Evolutionary conservation across 2,797 vertebrate genomes (phyloP), one percentile per base, ranked within the genome.

Genomic region (Brachyrhaphis roseni): DNA sequence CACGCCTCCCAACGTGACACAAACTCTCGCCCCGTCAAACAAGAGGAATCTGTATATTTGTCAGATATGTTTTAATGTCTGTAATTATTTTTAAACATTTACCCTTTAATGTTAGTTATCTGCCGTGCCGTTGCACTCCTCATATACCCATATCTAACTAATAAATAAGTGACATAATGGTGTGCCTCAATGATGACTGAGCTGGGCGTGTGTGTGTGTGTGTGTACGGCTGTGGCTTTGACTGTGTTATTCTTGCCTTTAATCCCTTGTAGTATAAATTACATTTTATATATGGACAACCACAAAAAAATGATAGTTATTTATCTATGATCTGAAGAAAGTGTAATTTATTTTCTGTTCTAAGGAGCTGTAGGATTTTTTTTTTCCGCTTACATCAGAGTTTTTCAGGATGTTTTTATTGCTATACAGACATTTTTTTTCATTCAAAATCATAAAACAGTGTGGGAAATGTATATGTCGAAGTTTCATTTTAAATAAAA

Each of bases 311-410:
- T 78, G 82, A 94, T 95, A 94, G 90, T 94, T 95, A 96, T 96
- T 96, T 96, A 96, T 96, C 92, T 93, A 88, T 93, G 91, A 94
- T 94, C 88, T 91, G 91, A 94, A 93, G 82, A 92, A 92, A 87
- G 82, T 92, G 87, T 96, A 96, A 96, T 95, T 96, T 96, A 96
- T 96, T 96, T 78, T 93, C 86, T 90, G 82, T 91, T 88, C 87
- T 89, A 88, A 89, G 80, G 90, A 92, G 89, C 85, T 93, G 84
- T 93, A 92, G 89, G 82, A 90, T 86, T 8, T 43, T 43, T 62
- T 83, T 92, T 83, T 78, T 83, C 92, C 93, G 78, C 93, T 91
- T 86, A 88, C 91, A 90, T 80, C 82, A 90, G 93, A 92, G 87
- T 91, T 91, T 94, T 91, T 90, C 82, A 93, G 88, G 88, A 90